These are phyloP conservation scores for Myanophis thanlyinensis DNA, from an alignment of 2,113 vertebrate species.

Conservation along the genomic window DNA sequence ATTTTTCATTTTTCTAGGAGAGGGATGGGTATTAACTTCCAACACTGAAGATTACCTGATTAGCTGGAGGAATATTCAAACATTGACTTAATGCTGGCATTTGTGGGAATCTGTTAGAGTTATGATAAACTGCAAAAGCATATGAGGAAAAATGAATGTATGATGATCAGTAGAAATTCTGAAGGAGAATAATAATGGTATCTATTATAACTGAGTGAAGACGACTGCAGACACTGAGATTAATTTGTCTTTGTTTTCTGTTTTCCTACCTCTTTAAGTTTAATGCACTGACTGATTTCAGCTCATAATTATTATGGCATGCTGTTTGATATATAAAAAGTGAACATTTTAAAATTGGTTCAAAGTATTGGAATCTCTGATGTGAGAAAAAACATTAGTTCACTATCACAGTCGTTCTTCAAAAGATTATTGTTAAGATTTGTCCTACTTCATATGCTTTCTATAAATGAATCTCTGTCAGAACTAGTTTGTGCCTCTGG, in stretches of 20 bases:
- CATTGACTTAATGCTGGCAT: neutral
- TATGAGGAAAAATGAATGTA: neutral
- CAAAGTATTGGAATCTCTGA: neutral
- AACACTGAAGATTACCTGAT: neutral
- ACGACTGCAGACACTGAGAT: neutral
- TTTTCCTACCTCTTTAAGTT: neutral
- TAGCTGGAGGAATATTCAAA: neutral
- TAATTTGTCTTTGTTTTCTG: neutral
- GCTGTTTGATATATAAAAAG: neutral
- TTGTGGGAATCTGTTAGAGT: neutral
- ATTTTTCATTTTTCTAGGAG: too few species aligned
- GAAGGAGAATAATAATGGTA: neutral
- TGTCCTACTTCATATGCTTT: neutral
- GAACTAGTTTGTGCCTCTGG: neutral
- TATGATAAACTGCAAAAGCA: neutral
- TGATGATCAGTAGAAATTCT: neutral
- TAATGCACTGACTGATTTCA: neutral
- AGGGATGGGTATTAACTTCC: too few species aligned
- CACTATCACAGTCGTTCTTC: neutral
- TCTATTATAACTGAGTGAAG: neutral
- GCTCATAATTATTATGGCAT: neutral
- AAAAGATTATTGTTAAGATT: neutral
- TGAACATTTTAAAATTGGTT: constrained; percentile 6
- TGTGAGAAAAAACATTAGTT: constrained; percentile 3
- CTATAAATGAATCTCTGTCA: neutral